Evolutionary conservation across 2,797 vertebrate genomes (phyloP).

Genomic region (Buphagus erythrorhynchus): DNA sequence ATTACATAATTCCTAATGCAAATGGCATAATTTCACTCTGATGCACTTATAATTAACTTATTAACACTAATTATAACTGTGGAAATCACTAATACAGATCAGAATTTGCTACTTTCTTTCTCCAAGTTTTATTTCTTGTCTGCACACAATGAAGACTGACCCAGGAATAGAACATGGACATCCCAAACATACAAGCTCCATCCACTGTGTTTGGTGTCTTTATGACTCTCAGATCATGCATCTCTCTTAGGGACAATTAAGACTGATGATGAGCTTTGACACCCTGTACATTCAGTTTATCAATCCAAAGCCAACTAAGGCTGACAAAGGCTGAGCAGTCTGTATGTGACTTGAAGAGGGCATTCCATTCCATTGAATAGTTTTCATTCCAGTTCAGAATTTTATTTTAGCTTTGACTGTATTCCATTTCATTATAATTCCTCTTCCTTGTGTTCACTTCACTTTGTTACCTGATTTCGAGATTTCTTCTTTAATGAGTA

Average conservation of each 20-base stretch:
- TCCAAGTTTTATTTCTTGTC: neutral
- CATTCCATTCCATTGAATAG: neutral
- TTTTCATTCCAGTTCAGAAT: neutral
- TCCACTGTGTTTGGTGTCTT: neutral
- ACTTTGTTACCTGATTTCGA: fast-evolving
- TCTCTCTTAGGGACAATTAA: neutral
- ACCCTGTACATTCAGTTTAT: neutral
- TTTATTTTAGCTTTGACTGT: neutral
- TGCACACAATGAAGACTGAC: neutral
- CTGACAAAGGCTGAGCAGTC: neutral
- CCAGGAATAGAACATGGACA: neutral
- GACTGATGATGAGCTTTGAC: neutral
- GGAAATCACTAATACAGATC: neutral
- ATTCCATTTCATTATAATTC: neutral
- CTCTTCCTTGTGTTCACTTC: fast-evolving
- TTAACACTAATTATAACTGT: neutral
- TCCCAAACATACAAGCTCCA: neutral
- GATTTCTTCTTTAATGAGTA: neutral
- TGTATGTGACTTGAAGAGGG: neutral
- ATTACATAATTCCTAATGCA: neutral
- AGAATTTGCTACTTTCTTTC: neutral
- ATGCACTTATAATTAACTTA: neutral
- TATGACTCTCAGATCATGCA: neutral
- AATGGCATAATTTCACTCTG: neutral
- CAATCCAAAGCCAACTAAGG: neutral